These are phyloP conservation scores for Notiomystis cincta DNA, from an alignment of 2,113 vertebrate genomes.

Conservation along the genomic window DNA sequence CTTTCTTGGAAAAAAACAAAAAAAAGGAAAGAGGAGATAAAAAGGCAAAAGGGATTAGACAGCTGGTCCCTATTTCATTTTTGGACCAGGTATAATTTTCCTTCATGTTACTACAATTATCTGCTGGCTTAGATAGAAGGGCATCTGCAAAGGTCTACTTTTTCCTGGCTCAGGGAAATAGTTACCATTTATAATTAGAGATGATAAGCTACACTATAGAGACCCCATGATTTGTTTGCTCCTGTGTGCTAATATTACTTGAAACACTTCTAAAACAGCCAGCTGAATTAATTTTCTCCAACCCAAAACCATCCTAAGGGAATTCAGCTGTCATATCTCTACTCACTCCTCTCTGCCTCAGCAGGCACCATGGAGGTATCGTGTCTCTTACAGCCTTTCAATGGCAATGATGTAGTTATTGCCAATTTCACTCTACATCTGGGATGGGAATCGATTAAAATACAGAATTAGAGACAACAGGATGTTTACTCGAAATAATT, in stretches of 20 bases:
- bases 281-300: neutral
- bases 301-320: neutral
- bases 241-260: neutral
- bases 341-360: neutral
- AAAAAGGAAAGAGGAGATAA: neutral
- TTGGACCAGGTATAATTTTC: neutral
- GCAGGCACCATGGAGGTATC: neutral
- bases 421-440: neutral
- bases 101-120: neutral
- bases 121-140: neutral
- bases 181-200: neutral
- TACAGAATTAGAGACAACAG: neutral
- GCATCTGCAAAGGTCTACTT: neutral
- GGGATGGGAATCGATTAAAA: constrained; percentile 52
- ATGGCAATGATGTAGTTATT: neutral
- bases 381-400: neutral
- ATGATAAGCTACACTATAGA: neutral
- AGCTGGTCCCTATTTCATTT: neutral
- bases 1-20: neutral
- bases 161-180: neutral
- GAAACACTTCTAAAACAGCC: neutral
- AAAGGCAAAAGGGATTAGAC: neutral
- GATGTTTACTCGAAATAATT: constrained; percentile 63
- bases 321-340: neutral
- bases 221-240: neutral